These are phyloP conservation scores for Acipenser ruthenus DNA, from an alignment of 2,797 vertebrate genomes.

Conservation along the genomic window DNA sequence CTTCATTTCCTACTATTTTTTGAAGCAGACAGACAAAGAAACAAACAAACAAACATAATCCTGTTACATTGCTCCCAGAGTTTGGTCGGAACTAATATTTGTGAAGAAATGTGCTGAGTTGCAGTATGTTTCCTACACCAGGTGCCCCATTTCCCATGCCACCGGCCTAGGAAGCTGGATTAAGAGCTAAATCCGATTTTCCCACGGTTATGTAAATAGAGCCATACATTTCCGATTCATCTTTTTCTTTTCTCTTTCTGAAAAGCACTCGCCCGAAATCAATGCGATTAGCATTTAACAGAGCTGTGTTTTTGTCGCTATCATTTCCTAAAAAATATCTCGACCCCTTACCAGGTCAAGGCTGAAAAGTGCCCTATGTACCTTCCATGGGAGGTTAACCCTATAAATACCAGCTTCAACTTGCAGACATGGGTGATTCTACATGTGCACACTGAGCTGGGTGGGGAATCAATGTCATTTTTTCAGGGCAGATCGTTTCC, in stretches of 20 bases:
- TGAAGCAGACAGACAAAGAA: conserved; percentile 2
- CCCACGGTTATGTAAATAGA: conserved; percentile 42
- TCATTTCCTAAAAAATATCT: conserved; percentile 9
- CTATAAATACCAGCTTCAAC: conserved; percentile 3
- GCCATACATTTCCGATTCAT: conserved; percentile 41
- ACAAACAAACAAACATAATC: neutral
- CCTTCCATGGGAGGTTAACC: conserved; percentile 21
- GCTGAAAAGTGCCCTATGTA: conserved; percentile 21
- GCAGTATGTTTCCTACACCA: conserved; percentile 26
- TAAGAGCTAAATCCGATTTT: conserved; percentile 48
- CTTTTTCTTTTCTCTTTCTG: conserved; percentile 41
- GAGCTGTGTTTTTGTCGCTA: conserved; percentile 29
- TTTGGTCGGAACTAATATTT: neutral
- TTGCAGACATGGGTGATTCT: conserved; percentile 10
- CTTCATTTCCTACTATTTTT: conserved; percentile 5
- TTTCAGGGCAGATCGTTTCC: conserved; percentile 27
- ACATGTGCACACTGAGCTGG: conserved; percentile 11
- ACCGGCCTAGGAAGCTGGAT: conserved; percentile 58
- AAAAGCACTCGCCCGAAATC: conserved; percentile 51
- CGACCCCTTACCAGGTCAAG: conserved; percentile 20
- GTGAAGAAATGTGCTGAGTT: conserved; percentile 7
- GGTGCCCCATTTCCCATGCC: conserved; percentile 47
- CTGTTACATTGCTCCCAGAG: neutral
- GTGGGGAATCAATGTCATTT: conserved; percentile 19
- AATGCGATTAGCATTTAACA: conserved; percentile 52